Conservation (phyloP, 2,888 invertebrate genomes). For the Sinhomidia bicolor region DNA sequence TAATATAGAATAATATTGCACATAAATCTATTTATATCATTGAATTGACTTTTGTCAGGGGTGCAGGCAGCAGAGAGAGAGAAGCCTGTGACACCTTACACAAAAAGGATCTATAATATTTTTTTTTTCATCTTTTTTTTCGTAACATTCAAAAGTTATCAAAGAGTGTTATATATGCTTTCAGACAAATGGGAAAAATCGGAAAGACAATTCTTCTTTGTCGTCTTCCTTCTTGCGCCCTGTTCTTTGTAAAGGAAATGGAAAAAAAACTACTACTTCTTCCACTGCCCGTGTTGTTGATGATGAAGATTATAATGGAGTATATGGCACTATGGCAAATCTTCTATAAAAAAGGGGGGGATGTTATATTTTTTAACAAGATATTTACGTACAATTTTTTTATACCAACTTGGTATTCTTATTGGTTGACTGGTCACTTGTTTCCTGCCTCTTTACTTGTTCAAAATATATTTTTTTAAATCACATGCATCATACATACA, state of each 20-base stretch:
- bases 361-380: too few relatives aligned
- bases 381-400: too few relatives aligned
- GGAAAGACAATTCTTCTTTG: constrained; percentile 52
- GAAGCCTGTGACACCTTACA: constrained; percentile 26
- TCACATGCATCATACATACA: too few relatives aligned
- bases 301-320: neutral
- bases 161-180: neutral
- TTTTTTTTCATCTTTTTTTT: neutral
- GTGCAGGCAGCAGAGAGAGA: neutral
- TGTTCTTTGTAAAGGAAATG: neutral
- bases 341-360: too few relatives aligned
- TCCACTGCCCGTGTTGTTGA: neutral
- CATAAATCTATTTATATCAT: neutral
- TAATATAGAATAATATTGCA: neutral
- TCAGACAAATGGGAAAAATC: constrained; percentile 35
- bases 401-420: too few relatives aligned
- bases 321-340: too few relatives aligned
- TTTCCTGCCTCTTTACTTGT: too few relatives aligned
- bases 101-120: constrained; percentile 35
- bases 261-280: too few relatives aligned
- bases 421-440: too few relatives aligned
- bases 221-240: neutral
- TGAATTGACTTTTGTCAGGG: neutral
- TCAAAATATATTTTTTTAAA: too few relatives aligned
- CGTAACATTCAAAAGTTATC: constrained; percentile 18